Percentiles rank a stretch among this genome's conserved stretches.
These are phyloP conservation scores for Atrichornis clamosus DNA, from an alignment of 2,113 vertebrate species.

Conservation along the genomic window DNA sequence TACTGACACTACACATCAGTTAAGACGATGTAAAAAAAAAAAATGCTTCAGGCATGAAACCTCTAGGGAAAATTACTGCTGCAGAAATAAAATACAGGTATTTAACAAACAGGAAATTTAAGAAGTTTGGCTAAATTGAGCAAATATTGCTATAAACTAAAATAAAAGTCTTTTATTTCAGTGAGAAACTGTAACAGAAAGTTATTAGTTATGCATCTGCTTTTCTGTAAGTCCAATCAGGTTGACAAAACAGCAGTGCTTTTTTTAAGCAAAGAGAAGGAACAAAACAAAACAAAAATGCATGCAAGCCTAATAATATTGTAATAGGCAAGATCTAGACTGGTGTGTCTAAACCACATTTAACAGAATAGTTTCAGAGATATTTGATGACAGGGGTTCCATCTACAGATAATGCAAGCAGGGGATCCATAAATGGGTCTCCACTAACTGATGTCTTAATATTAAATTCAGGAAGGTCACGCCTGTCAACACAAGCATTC, in stretches of 20 bases:
- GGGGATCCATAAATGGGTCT: neutral
- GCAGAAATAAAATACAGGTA: neutral
- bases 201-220: neutral
- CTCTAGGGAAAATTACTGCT: neutral
- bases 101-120: neutral
- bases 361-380: neutral
- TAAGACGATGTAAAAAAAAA: neutral
- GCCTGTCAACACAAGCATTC: constrained; percentile 1
- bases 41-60: neutral
- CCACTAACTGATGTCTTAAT: constrained; percentile 22
- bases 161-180: neutral
- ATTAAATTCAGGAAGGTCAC: constrained; percentile 19
- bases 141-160: neutral
- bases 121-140: neutral
- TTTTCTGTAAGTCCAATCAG: neutral
- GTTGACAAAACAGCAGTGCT: neutral
- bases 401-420: neutral
- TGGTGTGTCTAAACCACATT: neutral
- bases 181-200: neutral
- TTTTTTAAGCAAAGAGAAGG: neutral
- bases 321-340: neutral
- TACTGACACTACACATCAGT: neutral
- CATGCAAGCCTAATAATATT: neutral
- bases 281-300: neutral
- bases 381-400: neutral